Percentiles rank a stretch among this genome's conserved stretches.
phyloP scores from a whole-genome alignment of 2,888 invertebrate genomes.

The Helleia helle region DNA sequence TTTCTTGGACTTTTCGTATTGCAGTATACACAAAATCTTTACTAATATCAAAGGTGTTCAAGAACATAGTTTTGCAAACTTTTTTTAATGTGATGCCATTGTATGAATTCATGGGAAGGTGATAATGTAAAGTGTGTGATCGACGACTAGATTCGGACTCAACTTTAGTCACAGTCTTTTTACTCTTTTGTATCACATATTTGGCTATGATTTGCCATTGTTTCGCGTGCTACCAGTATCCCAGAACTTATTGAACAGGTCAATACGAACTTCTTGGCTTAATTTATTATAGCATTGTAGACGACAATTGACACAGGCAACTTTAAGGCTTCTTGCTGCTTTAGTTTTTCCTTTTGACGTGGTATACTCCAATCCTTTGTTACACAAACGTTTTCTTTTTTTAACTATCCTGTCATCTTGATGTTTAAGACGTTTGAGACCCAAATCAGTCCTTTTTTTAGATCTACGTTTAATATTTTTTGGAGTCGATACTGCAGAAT shows the following conservation, averaged over 20 bases:
- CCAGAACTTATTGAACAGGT: conserved; percentile 5
- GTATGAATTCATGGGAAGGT: not conserved
- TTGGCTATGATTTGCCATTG: conserved; percentile 8
- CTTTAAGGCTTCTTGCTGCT: conserved; percentile 8
- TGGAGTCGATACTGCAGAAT: not conserved
- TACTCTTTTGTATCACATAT: conserved; percentile 10
- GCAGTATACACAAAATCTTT: conserved; percentile 10
- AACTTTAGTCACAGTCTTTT: not conserved
- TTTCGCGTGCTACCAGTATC: conserved; percentile 3
- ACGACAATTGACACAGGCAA: conserved; percentile 2
- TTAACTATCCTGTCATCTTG: not conserved
- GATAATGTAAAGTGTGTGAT: conserved; percentile 6
- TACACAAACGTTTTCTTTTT: conserved; percentile 1
- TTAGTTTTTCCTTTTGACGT: not conserved
- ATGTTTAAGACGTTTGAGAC: not conserved
- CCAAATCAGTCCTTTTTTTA: not conserved
- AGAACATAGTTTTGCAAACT: conserved; percentile 11
- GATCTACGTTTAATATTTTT: not conserved
- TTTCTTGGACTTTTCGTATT: too few species aligned
- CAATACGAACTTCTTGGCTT: not conserved
- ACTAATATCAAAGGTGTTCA: conserved; percentile 8
- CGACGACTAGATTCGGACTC: conserved; percentile 5
- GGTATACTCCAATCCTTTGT: not conserved
- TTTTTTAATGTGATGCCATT: conserved; percentile 3
- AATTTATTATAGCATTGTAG: not conserved